Evolutionary conservation across 2,113 vertebrate genomes (phyloP).

Genomic region (Oreochromis niloticus): DNA sequence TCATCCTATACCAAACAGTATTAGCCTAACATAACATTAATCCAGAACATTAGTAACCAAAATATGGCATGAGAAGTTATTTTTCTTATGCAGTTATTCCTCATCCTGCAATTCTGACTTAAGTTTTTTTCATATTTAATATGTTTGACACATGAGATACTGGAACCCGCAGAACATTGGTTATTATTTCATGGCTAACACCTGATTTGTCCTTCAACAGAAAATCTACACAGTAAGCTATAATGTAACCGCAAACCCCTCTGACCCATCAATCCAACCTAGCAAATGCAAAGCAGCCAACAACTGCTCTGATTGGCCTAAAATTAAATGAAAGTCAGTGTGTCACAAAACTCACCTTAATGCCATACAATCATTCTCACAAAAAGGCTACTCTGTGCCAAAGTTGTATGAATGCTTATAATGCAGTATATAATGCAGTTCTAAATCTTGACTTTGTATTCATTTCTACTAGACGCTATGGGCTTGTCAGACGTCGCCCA

Average conservation of each 20-base stretch:
- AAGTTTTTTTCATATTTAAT: neutral
- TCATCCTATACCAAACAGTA: neutral
- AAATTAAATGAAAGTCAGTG: neutral
- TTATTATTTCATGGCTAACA: neutral
- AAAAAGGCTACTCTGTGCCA: neutral
- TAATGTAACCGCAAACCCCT: neutral
- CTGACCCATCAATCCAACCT: neutral
- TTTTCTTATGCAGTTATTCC: neutral
- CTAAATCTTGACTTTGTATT: too few species aligned
- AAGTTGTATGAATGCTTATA: too few species aligned
- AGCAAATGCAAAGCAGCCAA: neutral
- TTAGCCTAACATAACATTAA: neutral
- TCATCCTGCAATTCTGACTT: neutral
- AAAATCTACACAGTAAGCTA: neutral
- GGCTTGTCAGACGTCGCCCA: conserved; percentile 81
- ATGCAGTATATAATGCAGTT: too few species aligned
- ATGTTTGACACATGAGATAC: neutral
- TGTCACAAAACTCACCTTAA: neutral
- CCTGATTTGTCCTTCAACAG: neutral
- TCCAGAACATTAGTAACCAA: neutral
- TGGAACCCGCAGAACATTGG: neutral
- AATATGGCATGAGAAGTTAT: neutral
- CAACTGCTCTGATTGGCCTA: neutral
- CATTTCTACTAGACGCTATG: conserved; percentile 61
- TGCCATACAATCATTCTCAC: neutral